Evolutionary conservation across 1,140 invertebrate species (phyloP).

Genomic region (Lethocerus indicus): DNA sequence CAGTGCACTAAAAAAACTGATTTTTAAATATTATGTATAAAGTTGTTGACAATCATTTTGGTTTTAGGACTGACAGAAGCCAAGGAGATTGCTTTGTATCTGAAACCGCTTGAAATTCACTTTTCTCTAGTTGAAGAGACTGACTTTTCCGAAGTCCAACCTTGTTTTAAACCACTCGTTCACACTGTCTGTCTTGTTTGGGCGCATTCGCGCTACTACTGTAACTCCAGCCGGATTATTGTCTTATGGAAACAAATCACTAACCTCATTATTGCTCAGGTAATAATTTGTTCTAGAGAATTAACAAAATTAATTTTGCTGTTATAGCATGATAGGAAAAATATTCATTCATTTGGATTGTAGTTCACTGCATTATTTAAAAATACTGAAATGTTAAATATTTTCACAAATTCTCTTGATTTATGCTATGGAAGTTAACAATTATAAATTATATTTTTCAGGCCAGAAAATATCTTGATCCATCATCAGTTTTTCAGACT

Average conservation of each 20-base stretch:
- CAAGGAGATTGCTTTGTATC: constrained; percentile 71
- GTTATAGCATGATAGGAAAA: no score
- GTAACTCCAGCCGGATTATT: constrained; percentile 74
- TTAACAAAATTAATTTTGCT: no score
- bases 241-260: constrained; percentile 76
- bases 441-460: constrained; percentile 25
- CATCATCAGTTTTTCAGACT: constrained; percentile 74
- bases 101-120: constrained; percentile 64
- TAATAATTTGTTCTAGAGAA: no score
- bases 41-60: neutral
- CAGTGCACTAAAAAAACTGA: neutral
- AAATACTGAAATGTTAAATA: no score
- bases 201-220: constrained; percentile 77
- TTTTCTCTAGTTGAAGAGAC: constrained; percentile 69
- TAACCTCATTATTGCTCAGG: constrained; percentile 76
- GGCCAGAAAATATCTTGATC: constrained; percentile 71
- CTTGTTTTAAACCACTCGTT: constrained; percentile 58
- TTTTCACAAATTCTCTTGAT: no score
- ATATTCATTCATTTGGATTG: no score
- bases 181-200: constrained; percentile 78
- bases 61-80: constrained; percentile 66
- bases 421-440: no score
- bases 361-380: no score
- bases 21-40: neutral
- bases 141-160: constrained; percentile 61